Percentiles rank a stretch among this genome's conserved stretches.
Evolutionary conservation across 1,140 invertebrate species (phyloP).

Genomic region (Ips nitidus): DNA sequence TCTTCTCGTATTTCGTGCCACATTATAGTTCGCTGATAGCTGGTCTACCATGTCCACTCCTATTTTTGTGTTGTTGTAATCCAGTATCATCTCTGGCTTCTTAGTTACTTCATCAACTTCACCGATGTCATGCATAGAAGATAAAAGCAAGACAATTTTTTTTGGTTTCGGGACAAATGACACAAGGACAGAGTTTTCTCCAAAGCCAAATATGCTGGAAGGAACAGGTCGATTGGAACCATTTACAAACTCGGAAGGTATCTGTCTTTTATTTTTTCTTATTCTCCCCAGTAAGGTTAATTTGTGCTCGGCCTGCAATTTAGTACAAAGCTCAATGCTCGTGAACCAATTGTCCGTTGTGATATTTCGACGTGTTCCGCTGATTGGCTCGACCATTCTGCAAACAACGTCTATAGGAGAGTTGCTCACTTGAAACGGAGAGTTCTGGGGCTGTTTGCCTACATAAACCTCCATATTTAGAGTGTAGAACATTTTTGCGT

Average conservation of each 20-base stretch:
- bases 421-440: slow-evolving; percentile 8
- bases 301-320: slow-evolving; percentile 17
- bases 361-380: slow-evolving; percentile 19
- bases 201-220: slow-evolving; percentile 17
- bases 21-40: slow-evolving; percentile 33
- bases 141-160: slow-evolving; percentile 13
- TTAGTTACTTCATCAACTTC: slow-evolving; percentile 2
- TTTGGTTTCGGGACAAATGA: slow-evolving; percentile 10
- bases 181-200: slow-evolving; percentile 1
- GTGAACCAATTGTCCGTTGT: slow-evolving; percentile 34
- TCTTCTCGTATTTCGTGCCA: slow-evolving; percentile 42
- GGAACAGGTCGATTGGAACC: background rate
- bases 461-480: slow-evolving; percentile 34
- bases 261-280: slow-evolving; percentile 10
- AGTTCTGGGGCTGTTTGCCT: slow-evolving; percentile 26
- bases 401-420: background rate
- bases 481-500: slow-evolving; percentile 35
- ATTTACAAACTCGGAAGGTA: slow-evolving; percentile 10
- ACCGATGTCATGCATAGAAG: slow-evolving; percentile 5
- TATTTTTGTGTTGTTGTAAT: too few species aligned
- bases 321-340: slow-evolving; percentile 3
- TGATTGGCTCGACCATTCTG: too few species aligned
- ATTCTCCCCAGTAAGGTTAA: slow-evolving; percentile 13
- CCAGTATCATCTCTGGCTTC: background rate
- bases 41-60: too few species aligned